These are phyloP conservation scores for Pinna nobilis DNA, from an alignment of 1,140 invertebrate species.

Conservation along the genomic window DNA sequence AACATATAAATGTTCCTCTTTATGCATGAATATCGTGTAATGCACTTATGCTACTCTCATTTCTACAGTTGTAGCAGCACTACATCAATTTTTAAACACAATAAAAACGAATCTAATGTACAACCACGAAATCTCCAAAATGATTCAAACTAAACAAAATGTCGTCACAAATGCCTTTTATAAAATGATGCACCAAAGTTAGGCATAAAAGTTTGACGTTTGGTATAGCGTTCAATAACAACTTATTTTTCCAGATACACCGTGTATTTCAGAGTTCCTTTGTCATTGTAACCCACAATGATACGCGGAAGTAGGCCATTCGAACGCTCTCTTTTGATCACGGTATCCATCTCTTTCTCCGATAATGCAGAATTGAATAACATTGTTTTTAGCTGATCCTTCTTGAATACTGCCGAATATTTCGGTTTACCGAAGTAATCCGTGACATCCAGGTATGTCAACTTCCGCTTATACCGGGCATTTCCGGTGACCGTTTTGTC, in stretches of 20 bases:
- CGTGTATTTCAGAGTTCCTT: conserved; percentile 45
- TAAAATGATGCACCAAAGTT: no score
- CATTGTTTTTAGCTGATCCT: conserved; percentile 49
- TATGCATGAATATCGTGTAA: no score
- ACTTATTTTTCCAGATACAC: conserved; percentile 53
- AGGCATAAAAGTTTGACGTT: no score
- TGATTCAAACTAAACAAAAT: no score
- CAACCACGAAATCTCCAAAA: no score
- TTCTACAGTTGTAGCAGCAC: no score
- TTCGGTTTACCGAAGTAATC: conserved; percentile 56
- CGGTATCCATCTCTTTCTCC: conserved; percentile 33
- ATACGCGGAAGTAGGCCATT: conserved; percentile 50
- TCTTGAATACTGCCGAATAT: conserved; percentile 65
- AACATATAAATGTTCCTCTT: no score
- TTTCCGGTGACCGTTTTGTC: conserved; percentile 45
- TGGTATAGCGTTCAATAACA: no score
- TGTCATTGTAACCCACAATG: conserved; percentile 51
- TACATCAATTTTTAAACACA: no score
- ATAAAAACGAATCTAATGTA: no score
- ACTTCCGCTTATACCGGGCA: conserved; percentile 40
- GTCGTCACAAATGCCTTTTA: no score
- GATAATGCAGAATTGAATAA: conserved; percentile 49
- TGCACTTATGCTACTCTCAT: no score
- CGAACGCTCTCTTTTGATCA: conserved; percentile 43
- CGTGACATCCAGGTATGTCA: conserved; percentile 64